phyloP scores from a whole-genome alignment of 2,797 vertebrate genomes.

The Enoplosus armatus region DNA sequence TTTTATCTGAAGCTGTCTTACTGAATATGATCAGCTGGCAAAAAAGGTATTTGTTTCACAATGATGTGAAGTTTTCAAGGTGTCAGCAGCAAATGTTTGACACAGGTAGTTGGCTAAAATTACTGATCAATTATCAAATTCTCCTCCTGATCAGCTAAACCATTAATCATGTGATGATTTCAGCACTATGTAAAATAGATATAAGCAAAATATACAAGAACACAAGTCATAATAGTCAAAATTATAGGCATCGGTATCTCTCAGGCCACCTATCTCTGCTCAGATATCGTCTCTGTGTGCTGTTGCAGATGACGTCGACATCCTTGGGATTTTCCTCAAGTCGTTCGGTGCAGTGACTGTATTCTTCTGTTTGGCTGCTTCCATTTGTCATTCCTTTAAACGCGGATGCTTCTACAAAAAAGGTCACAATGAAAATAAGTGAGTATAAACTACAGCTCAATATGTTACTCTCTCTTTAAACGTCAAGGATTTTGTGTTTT shows the following conservation, averaged over 20 bases:
- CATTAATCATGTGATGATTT: background rate
- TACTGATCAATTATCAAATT: background rate
- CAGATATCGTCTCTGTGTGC: conserved; percentile 16
- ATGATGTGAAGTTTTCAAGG: background rate
- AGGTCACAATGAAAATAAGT: conserved; percentile 91
- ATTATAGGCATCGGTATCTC: background rate
- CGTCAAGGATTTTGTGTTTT: background rate
- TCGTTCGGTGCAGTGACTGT: conserved; percentile 87
- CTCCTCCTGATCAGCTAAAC: background rate
- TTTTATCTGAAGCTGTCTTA: background rate
- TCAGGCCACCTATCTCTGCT: background rate
- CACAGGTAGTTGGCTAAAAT: background rate
- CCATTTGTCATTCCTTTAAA: conserved; percentile 91
- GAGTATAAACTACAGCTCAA: conserved; percentile 60
- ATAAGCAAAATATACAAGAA: background rate
- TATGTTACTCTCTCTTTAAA: background rate
- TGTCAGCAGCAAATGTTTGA: background rate
- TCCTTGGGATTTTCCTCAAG: conserved; percentile 92
- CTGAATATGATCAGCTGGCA: background rate
- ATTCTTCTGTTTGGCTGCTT: conserved; percentile 85
- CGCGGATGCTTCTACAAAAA: conserved; percentile 91
- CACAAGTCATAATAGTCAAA: background rate
- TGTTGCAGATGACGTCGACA: conserved; percentile 92
- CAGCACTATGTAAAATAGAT: background rate
- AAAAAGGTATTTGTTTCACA: background rate